Conservation (phyloP, 2,797 vertebrate genomes). For the Rhodeus uyekii region DNA sequence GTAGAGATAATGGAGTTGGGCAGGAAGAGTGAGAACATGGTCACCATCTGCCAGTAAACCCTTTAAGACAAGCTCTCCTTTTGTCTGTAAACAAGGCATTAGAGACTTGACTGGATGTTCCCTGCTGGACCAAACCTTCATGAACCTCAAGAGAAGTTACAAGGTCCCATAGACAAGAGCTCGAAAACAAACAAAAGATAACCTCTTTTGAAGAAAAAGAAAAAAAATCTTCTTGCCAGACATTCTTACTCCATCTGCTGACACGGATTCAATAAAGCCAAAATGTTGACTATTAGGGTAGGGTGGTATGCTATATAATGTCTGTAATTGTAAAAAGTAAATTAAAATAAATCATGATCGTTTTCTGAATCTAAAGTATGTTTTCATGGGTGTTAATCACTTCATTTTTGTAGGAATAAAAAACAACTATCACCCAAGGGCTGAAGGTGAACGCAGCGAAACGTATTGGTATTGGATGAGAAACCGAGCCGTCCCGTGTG, state of each 20-base stretch:
- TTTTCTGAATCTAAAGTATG: too few relatives aligned
- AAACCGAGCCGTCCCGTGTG: too few relatives aligned
- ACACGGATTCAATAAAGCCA: too few relatives aligned
- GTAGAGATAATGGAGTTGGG: constrained; percentile 5
- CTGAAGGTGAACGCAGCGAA: too few relatives aligned
- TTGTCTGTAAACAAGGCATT: not conserved
- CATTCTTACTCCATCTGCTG: not conserved
- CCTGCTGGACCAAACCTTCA: not conserved
- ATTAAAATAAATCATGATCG: too few relatives aligned
- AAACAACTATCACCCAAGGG: too few relatives aligned
- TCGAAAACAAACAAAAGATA: not conserved
- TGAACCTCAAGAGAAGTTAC: not conserved
- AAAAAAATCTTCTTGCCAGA: not conserved
- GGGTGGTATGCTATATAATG: too few relatives aligned
- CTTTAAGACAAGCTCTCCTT: not conserved
- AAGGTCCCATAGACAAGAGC: not conserved
- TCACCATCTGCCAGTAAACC: constrained; percentile 25
- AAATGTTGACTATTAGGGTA: too few relatives aligned
- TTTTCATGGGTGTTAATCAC: too few relatives aligned
- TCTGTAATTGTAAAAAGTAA: too few relatives aligned
- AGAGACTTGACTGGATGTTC: not conserved
- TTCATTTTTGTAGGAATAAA: too few relatives aligned
- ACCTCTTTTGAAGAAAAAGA: not conserved
- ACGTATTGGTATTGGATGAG: too few relatives aligned
- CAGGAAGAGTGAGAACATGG: constrained; percentile 27